Conservation (phyloP, 1,140 invertebrate genomes). For the Calosoma granatense region DNA sequence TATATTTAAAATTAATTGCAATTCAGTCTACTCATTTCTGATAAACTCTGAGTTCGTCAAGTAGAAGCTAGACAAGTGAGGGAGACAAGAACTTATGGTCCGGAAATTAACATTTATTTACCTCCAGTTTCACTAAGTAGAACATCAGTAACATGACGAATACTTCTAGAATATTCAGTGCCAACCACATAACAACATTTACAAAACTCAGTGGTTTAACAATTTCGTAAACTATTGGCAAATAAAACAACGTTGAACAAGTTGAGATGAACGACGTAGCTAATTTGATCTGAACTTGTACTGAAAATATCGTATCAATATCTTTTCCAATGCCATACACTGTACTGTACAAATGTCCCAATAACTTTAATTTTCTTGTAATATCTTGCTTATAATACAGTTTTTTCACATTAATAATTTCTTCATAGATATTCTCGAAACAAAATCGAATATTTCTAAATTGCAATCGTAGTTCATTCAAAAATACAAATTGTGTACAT, state of each 20-base stretch:
- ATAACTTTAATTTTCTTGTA: not conserved
- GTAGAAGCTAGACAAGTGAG: no score
- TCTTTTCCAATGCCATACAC: not conserved
- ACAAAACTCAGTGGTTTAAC: not conserved
- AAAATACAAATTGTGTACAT: not conserved
- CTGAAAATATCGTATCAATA: not conserved
- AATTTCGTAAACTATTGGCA: not conserved
- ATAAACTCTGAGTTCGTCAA: no score
- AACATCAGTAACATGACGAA: not conserved
- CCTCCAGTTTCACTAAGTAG: not conserved
- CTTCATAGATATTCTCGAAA: not conserved
- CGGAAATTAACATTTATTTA: not conserved
- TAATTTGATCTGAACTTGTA: not conserved
- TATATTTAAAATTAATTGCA: no score
- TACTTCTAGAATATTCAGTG: not conserved
- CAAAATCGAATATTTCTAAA: conserved; percentile 1
- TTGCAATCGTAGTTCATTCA: not conserved
- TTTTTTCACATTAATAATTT: not conserved
- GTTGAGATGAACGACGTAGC: not conserved
- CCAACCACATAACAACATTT: not conserved
- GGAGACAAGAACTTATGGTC: no score
- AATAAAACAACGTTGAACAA: not conserved
- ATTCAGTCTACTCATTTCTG: no score
- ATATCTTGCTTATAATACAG: not conserved
- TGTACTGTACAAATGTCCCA: not conserved